phyloP scores from a whole-genome alignment of 2,888 invertebrate genomes.

The Aphidoletes aphidimyza region DNA sequence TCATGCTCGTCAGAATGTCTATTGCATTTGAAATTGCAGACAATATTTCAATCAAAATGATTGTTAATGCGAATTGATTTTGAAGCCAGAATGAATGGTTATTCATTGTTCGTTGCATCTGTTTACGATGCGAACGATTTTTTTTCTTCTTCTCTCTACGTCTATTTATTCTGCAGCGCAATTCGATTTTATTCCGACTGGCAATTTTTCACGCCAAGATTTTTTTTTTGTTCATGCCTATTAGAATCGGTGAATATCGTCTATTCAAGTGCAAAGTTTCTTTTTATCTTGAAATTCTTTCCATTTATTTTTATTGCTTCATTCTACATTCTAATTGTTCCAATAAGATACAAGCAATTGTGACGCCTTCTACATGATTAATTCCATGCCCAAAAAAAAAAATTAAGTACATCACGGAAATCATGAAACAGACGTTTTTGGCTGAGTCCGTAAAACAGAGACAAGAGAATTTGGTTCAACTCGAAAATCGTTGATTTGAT shows the following conservation, averaged over 20 bases:
- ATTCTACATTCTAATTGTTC: not conserved
- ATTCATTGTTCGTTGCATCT: conserved; percentile 3
- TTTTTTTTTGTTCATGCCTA: not conserved
- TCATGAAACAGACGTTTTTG: not conserved
- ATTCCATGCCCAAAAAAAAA: not conserved
- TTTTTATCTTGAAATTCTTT: not conserved
- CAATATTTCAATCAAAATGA: not conserved
- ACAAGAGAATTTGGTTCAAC: not conserved
- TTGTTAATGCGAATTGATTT: not conserved
- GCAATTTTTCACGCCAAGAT: no score
- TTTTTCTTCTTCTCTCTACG: no score
- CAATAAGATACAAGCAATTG: not conserved
- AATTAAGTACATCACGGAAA: not conserved
- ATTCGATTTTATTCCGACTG: no score
- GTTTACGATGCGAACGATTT: no score
- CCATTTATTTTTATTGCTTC: no score
- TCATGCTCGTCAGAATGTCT: conserved; percentile 4
- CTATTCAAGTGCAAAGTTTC: not conserved
- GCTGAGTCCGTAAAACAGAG: not conserved
- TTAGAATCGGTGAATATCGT: not conserved
- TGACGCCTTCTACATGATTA: not conserved
- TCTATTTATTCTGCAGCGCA: no score
- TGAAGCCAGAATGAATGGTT: not conserved
- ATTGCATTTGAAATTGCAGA: not conserved
- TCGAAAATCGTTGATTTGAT: no score